Evolutionary conservation across 2,888 invertebrate species (phyloP).

Genomic region (Sminthurides aquaticus): DNA sequence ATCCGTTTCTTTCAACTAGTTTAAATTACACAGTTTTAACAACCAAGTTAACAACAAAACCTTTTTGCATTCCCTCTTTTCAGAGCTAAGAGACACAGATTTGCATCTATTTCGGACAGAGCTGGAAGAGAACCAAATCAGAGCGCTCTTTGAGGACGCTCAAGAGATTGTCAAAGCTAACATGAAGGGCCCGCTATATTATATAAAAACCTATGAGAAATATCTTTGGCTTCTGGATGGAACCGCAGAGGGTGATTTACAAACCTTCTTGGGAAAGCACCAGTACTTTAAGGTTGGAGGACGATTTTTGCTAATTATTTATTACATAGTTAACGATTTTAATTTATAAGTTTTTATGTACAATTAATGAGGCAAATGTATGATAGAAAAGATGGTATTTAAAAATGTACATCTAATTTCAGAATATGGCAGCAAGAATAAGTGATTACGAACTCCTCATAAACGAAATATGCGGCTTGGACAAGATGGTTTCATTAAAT

Average conservation of each 20-base stretch:
- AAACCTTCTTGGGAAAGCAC: conserved; percentile 55
- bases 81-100: conserved; percentile 33
- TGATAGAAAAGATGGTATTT: too few species aligned
- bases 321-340: too few species aligned
- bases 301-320: too few species aligned
- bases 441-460: conserved; percentile 61
- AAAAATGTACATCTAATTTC: too few species aligned
- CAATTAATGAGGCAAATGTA: too few species aligned
- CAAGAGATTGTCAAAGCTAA: conserved; percentile 53
- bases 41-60: too few species aligned
- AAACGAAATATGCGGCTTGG: conserved; percentile 64
- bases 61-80: too few species aligned
- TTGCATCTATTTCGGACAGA: conserved; percentile 51
- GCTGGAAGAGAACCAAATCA: conserved; percentile 49
- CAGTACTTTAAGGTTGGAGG: conserved; percentile 47
- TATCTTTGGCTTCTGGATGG: conserved; percentile 61
- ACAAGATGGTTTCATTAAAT: conserved; percentile 72
- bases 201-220: conserved; percentile 54
- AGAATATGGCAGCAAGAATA: conserved; percentile 65
- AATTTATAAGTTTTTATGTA: too few species aligned
- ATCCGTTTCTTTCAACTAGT: background rate
- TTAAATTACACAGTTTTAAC: background rate
- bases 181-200: conserved; percentile 56
- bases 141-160: conserved; percentile 50
- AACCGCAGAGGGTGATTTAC: conserved; percentile 51